Evolutionary conservation across 2,113 vertebrate genomes (phyloP), one percentile per base, ranked within the genome.

Genomic region (Burhinus oedicnemus): DNA sequence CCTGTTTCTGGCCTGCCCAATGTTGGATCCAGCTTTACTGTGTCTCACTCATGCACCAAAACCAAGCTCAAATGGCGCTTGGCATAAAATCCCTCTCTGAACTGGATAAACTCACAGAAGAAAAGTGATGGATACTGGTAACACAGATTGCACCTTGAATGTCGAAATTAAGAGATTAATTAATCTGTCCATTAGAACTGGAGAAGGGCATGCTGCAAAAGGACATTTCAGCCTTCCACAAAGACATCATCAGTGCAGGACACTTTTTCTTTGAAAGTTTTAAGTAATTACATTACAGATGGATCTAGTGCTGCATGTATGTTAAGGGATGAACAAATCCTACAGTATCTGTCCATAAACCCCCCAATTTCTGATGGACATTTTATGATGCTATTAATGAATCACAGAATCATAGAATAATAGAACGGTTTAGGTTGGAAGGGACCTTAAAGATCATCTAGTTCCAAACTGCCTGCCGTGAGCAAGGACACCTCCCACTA

Each of bases 161-260:
- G 29, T 15, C 38, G 38, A 84, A 87, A 77, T 84, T 20, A 47
- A 40, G 36, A 80, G 19, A 15, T 58, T 9, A 68, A 90, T 15
- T 38, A 15, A 61, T 75, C 82, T 72, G 3, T 34, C 29, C 26
- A 0, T 36, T 66, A 58, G 65, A 66, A 44, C 23, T 62, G 70
- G 34, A 32, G 15, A 91, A 74, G 44, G 15, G 5, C 5, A 1
- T 82, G 27, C 11, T 82, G 70, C 4, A 66, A 71, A 20, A 85
- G 32, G 23, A 22, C 0, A 2, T 77, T 74, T 65, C 64, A 61
- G 6, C 15, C 22, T 93, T 70, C 58, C 47, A 47, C 25, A 52
- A 36, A 58, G 40, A 40, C 22, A 64, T 45, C 0, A 0, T 16
- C 44, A 64, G 27, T 65, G 29, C 29, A 52, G 38, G 22, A 15